Base-by-base conservation (phyloP, 1,140 invertebrate species). In the Drosophila kepulauana region DNA sequence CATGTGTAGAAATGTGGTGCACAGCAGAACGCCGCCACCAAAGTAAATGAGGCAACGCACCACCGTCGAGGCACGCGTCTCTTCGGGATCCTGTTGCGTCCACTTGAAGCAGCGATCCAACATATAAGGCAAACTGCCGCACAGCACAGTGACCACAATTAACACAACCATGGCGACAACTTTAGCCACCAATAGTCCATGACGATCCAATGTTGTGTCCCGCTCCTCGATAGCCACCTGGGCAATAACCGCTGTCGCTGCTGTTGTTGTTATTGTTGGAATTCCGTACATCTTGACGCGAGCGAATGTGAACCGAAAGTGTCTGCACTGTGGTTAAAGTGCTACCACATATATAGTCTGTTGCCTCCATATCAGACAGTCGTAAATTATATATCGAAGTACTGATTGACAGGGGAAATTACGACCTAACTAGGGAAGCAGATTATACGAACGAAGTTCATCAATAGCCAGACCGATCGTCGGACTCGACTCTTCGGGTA, bases 1-100 rank as follows among this genome's bases (percentile, higher is more conserved):
- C 71, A 99, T 93, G 93, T 99, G 98, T 58, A 98, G 93, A 80
- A 99, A 97, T 1, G 97, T 98, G 1, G 98, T 99, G 59, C 96
- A 96, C 54, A 99, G 94, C 6, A 99, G 94, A 1, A 99, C 97
- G 0, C 98, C 98, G 6, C 97, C 98, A 4, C 98, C 98, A 79
- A 98, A 97, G 75, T 96, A 97, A 30, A 98, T 93, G 2, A 98
- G 91, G 15, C 95, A 81, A 51, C 94, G 82, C 5, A 95, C 94
- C 10, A 93, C 78, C 33, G 72, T 89, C 16, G 92, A 93, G 1
- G 93, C 93, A 69, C 93, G 93, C 4, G 89, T 81, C 61, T 92
- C 73, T 64, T 93, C 93, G 91, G 86, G 93, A 92, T 89, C 94
- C 15, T 79, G 35, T 38, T 88, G 69, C 1, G 86, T 92, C 95